Conservation (phyloP, 2,113 vertebrate genomes). For the Conger conger region DNA sequence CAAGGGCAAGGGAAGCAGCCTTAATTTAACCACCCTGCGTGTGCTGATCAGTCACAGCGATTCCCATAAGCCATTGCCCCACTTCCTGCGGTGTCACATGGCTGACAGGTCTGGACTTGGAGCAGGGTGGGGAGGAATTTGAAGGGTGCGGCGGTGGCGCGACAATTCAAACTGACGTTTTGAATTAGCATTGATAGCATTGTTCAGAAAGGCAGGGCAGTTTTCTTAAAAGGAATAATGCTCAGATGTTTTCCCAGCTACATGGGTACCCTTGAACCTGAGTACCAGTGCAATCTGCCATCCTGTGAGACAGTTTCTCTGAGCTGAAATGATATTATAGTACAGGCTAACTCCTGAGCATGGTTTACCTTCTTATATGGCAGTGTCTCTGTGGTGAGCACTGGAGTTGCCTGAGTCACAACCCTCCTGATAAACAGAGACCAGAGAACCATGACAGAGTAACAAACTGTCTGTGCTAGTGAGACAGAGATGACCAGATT, state of each 20-base stretch:
- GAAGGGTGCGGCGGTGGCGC: neutral
- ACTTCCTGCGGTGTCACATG: slow-evolving; percentile 14
- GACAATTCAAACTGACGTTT: neutral
- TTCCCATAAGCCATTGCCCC: slow-evolving; percentile 18
- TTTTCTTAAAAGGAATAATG: too few relatives aligned
- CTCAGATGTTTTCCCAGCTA: too few relatives aligned
- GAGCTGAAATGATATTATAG: neutral
- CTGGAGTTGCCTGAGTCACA: neutral
- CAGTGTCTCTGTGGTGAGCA: too few relatives aligned
- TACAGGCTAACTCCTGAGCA: neutral
- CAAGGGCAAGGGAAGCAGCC: neutral
- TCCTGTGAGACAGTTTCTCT: neutral
- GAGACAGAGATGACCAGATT: neutral
- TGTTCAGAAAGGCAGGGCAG: neutral
- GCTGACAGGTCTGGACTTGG: slow-evolving; percentile 20
- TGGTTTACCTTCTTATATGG: too few relatives aligned
- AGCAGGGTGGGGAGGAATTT: neutral
- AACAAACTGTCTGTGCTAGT: neutral
- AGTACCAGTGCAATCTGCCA: neutral
- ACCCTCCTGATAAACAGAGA: neutral
- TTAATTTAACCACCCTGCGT: neutral
- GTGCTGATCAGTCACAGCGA: neutral
- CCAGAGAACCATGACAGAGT: neutral
- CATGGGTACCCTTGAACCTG: too few relatives aligned
- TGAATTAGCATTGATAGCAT: neutral